Evolutionary conservation across 2,888 invertebrate genomes (phyloP), one percentile per base, ranked within the genome.

Genomic region (Diarsia dahlii): DNA sequence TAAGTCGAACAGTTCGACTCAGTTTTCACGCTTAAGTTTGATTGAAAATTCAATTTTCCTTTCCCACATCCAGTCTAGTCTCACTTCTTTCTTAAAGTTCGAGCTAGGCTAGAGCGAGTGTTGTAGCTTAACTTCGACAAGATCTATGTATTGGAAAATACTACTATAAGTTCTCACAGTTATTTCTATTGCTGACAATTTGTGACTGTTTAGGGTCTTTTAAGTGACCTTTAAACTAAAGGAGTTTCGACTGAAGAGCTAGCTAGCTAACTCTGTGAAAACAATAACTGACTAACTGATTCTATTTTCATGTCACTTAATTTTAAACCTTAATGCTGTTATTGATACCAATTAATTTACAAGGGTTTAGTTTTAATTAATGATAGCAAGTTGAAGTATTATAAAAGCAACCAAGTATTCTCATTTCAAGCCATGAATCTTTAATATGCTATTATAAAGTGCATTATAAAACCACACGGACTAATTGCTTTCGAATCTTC

Each of bases 31-130:
- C 54, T 54, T 58, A 15, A 69, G 67, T 81, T 84, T 81, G 69
- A 81, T 82, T 81, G 82, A 67, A 81, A 81, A 82, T 81, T 76
- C n/a, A 76, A 82, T 81, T 71, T 75, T 81, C 50, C 15, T 18
- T 45, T 75, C 62, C 76, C 56, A 20, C 56, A 69, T 71, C 46
- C 34, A 58, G 68, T 71, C 45, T 71, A 62, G 52, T 52, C n/a
- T 50, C 34, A 58, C 48, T 60, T 56, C 54, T 74, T 81, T 71
- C 50, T 63, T 54, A 6, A 68, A 68, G 63, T 79, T 71, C 13
- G 0, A 20, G 64, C 69, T 65, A 48, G 39, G 72, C 34, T 77
- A 66, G 58, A 84, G 20, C 34, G 45, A 52, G 34, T 50, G n/a
- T 34, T 77, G 34, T 82, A 28, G 23, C 15, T 65, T 66, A 50